phyloP scores from a whole-genome alignment of 2,113 vertebrate genomes.

The Nothocercus nigrocapillus region DNA sequence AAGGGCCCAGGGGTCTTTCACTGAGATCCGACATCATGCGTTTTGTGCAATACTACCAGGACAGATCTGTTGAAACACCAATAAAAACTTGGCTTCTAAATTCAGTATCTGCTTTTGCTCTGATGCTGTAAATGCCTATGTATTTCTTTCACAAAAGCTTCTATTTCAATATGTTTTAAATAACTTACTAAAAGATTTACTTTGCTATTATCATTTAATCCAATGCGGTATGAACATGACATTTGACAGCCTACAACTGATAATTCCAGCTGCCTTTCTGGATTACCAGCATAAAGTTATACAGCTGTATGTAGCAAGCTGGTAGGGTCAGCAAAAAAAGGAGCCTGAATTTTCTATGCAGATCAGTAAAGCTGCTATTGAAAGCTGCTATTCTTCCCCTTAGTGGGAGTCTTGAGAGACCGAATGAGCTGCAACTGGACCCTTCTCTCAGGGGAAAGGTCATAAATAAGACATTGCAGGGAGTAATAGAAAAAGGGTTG shows the following conservation, averaged over 20 bases:
- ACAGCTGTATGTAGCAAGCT: neutral
- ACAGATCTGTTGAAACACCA: neutral
- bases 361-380: conserved; percentile 7
- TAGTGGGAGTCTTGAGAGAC: neutral
- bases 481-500: neutral
- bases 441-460: neutral
- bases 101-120: neutral
- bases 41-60: neutral
- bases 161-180: neutral
- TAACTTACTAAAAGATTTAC: conserved; percentile 31
- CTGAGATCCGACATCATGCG: neutral
- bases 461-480: neutral
- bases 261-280: conserved; percentile 54
- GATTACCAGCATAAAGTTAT: conserved; percentile 50
- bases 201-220: conserved; percentile 53
- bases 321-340: conserved; percentile 40
- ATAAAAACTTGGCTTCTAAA: neutral
- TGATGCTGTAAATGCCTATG: neutral
- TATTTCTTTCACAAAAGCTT: conserved; percentile 1
- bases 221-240: conserved; percentile 22
- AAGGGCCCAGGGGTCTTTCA: neutral
- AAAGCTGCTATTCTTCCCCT: conserved; percentile 27
- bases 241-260: conserved; percentile 45
- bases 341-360: conserved; percentile 13
- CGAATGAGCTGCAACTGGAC: neutral